Evolutionary conservation across 2,113 vertebrate species (phyloP), one percentile per base, ranked within the genome.

Genomic region (Hypocryptadius cinnamomeus): DNA sequence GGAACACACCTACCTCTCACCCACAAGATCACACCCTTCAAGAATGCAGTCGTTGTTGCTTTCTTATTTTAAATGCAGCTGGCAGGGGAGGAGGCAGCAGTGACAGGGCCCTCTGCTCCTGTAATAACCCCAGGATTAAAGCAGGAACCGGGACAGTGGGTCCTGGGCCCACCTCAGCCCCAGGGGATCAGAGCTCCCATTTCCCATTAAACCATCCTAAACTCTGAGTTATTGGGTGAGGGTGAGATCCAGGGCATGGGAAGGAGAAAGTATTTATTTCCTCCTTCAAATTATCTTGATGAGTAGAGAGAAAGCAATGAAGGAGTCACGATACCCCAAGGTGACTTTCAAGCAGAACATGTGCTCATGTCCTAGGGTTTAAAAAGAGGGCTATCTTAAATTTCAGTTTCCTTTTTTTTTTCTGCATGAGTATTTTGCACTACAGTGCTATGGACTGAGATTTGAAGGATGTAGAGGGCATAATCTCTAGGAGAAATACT

Each of bases 91-190:
- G 79, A 95, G 87, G 53, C 74, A 73, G 56, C 30, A 64, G 60
- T 56, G 68, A 25, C 72, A 37, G 79, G 88, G 93, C 72, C 72
- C 72, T 95, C 60, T 12, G 1, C 76, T 96, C 64, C 93, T 94
- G 47, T 90, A 96, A 96, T 93, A 91, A 94, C 69, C 56, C 64
- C 51, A 28, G 88, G 83, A 95, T 95, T 85, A 93, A 95, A 94
- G 95, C 9, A 77, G 88, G 88, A 95, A 80, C 60, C 2, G 3
- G 72, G 66, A 90, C 85, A 94, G 59, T 96, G 94, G 93, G 88
- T 87, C 89, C 79, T 33, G n/a, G 79, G 83, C 40, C 88, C 88
- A 95, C 95, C 96, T 96, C 90, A 95, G 95, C 95, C 92, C 65
- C 95, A 95, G 92, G 96, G 85, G 56, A 71, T 96, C 79, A 78